Base-by-base conservation (phyloP, 2,797 vertebrate species). In the Manis javanica region DNA sequence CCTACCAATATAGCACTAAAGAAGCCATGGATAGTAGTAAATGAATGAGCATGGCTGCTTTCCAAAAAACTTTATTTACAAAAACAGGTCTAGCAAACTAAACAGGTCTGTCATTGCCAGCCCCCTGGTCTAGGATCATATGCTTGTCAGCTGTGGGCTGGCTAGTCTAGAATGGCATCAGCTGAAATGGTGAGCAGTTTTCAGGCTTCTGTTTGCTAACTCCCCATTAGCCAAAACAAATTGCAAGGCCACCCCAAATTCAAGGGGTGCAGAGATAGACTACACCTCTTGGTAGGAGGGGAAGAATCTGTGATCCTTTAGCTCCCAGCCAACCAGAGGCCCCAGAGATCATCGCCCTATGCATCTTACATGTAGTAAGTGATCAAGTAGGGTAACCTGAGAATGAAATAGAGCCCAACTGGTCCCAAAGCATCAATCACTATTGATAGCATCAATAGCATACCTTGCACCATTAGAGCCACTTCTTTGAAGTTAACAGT, bases 61-160 rank as follows among this genome's bases (percentile, higher is more conserved):
- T 51, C 79, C 71, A 96, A 66, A 69, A 90, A 90, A 79, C n/a
- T 37, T 91, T 90, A 95, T 69, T 87, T 85, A 87, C 3, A 84
- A 84, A 92, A 90, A 53, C 18, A 59, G 23, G 34, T 59, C 16
- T 77, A 51, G 34, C 29, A 26, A 79, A 53, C 24, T 42, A 42
- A 42, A 42, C 42, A 42, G 42, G 42, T 42, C 42, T 49, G 34
- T 61, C 63, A 12, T 61, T 51, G 71, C 64, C 42, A 88, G 68
- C 3, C 4, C 4, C 57, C 66, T 85, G 12, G 34, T 92, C 26
- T 84, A 64, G 39, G 23, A 8, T 84, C 37, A 42, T 74, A 82
- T 91, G 57, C n/a, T n/a, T 87, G 49, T 75, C 16, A 37, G 57
- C 49, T 78, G 12, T 71, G 57, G 49, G n/a, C 23, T 78, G 49